Conservation (phyloP, 2,888 invertebrate genomes). For the Acleris literana region DNA sequence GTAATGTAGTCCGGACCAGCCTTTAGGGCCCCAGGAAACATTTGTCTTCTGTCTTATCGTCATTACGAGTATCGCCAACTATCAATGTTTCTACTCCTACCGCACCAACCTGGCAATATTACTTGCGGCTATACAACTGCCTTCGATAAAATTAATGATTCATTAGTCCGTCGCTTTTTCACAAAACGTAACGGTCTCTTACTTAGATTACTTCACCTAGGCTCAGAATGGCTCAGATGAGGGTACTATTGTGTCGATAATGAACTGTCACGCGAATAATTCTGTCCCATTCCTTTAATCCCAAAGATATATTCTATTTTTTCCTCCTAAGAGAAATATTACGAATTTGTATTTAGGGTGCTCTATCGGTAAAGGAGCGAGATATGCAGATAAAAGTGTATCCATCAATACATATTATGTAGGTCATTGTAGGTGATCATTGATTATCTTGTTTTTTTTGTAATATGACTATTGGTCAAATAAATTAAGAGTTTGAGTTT, state of each 20-base stretch:
- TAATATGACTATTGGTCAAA: too few species aligned
- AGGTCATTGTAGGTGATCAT: too few species aligned
- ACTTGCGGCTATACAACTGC: neutral
- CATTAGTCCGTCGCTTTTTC: slow-evolving; percentile 11
- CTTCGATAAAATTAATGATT: slow-evolving; percentile 4
- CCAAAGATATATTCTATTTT: neutral
- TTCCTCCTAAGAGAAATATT: neutral
- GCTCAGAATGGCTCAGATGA: slow-evolving; percentile 6
- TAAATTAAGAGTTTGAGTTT: too few species aligned
- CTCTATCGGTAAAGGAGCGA: too few species aligned
- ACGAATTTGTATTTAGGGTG: too few species aligned
- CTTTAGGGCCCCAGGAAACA: slow-evolving; percentile 3
- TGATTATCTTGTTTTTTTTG: too few species aligned
- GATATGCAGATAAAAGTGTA: too few species aligned
- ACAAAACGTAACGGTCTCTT: slow-evolving; percentile 4
- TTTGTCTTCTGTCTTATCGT: slow-evolving; percentile 12
- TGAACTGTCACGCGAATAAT: slow-evolving; percentile 28
- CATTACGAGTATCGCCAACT: neutral
- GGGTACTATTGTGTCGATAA: slow-evolving; percentile 27
- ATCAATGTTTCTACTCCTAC: slow-evolving; percentile 11
- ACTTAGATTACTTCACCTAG: neutral
- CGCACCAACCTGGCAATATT: neutral
- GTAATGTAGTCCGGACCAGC: too few species aligned
- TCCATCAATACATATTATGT: too few species aligned
- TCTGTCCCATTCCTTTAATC: slow-evolving; percentile 7